Base-by-base conservation (phyloP, 92 coral and sea anemone genomes). In the Actinernus sp. region DNA sequence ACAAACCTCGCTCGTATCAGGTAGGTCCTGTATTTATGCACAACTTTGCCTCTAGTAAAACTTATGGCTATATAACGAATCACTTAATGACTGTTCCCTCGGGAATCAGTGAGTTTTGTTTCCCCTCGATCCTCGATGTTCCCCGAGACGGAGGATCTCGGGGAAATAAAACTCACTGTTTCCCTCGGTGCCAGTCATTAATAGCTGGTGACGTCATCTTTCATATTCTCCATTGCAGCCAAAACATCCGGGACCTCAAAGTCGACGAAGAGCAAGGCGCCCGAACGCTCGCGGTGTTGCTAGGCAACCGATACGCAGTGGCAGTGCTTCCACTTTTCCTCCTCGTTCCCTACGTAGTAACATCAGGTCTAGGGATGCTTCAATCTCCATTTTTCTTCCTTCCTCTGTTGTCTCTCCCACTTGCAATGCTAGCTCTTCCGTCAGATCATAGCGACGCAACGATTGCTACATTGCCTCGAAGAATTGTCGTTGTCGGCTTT, bases 171-270 rank as follows among this genome's bases (percentile, higher is more conserved):
- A n/a, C n/a, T n/a, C n/a, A n/a, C n/a, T n/a, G n/a, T n/a, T n/a
- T n/a, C n/a, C n/a, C n/a, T n/a, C n/a, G n/a, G n/a, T n/a, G n/a
- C n/a, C n/a, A n/a, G n/a, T n/a, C n/a, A n/a, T n/a, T n/a, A n/a
- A n/a, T n/a, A n/a, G n/a, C n/a, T n/a, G n/a, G n/a, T n/a, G n/a
- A n/a, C n/a, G n/a, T n/a, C n/a, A n/a, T n/a, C n/a, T n/a, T n/a
- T n/a, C n/a, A n/a, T n/a, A n/a, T n/a, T n/a, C n/a, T n/a, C n/a
- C n/a, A n/a, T n/a, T n/a, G n/a, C 61, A 90, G 96, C 52, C 96
- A 90, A 55, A 86, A 86, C 80, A 90, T 86, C 38, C 96, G 96
- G 71, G 92, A 86, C 61, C 55, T 90, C 24, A 58, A 75, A 23
- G 49, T 44, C 7, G 96, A 90, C 68, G 61, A 63, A 14, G 55